Evolutionary conservation across 2,113 vertebrate species (phyloP), one percentile per base, ranked within the genome.

Genomic region (Hydrochoerus hydrochaeris): DNA sequence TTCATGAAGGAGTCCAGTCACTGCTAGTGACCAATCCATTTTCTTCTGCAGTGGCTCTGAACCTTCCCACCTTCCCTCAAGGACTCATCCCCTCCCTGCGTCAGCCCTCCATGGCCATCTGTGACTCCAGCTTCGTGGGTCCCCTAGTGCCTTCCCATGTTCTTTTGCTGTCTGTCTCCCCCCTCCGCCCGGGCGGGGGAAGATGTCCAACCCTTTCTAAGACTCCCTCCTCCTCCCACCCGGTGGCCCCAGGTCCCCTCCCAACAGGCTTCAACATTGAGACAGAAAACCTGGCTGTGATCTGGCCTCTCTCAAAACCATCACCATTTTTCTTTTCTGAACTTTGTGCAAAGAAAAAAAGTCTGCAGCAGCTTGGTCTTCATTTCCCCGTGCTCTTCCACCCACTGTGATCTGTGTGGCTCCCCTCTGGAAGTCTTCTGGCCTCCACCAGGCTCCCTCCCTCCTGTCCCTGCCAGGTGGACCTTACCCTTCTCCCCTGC

Each of bases 351-450:
- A 26, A 46, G 35, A 0, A 54, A 63, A 54, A 63, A 52, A 71
- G 35, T 20, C 28, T 2, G 13, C 26, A 4, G 3, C 10, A 2
- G 35, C 13, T 44, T 44, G 44, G 9, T 44, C 3, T 77, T 35
- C 20, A 19, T 46, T 7, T n/a, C 30, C 0, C 12, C 3, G 32
- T 80, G 35, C 19, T 73, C 62, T n/a, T n/a, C 65, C 7, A 11
- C 13, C 20, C 32, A 9, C 13, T 41, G 1, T 0, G 0, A 32
- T 1, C 19, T 26, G 9, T 77, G 3, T 14, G 14, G 16, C n/a
- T n/a, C 32, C 67, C 20, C 11, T 10, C 1, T 2, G 16, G 35
- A 14, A 26, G 46, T 24, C 30, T 20, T 11, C 20, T 17, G 46
- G 32, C 4, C 30, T 52, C 78, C 1, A 24, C 12, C 9, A 44